Evolutionary conservation across 2,113 vertebrate genomes (phyloP), one percentile per base, ranked within the genome.

Genomic region (Dipodomys ordii): DNA sequence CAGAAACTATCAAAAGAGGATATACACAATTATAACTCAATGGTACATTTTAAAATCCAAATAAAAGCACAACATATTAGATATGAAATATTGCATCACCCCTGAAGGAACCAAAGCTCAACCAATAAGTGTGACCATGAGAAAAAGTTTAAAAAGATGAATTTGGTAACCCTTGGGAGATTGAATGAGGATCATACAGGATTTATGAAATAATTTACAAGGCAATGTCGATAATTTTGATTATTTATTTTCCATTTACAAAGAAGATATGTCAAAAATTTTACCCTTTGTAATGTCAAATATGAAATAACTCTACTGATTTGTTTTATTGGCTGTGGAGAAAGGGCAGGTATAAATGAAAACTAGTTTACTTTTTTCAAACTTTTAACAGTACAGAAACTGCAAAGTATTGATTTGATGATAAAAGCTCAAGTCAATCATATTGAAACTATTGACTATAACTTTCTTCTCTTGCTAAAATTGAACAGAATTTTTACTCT

Each of bases 111-210:
- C 87, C 90, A 86, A 94, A 97, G 96, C 95, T 81, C 80, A 93
- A 83, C 96, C 97, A 93, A 57, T 95, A 95, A 96, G 35, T 78
- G 82, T 27, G 35, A 23, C 12, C 69, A 96, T 94, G 96, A 89
- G 89, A 95, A 96, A 95, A 97, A 95, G 4, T 95, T 1, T 49
- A 18, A 57, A 18, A 57, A 3, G 69, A 92, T 92, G 85, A 84
- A 97, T 95, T 97, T 90, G 39, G 78, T 49, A 30, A 94, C 95
- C 16, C 0, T 39, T 83, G 77, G 71, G 96, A 96, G 49, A 90
- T 53, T 83, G 62, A 13, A 88, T 94, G 69, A 64, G 35, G 60
- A 91, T 91, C 88, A 77, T 60, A 76, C 1, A 12, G 7, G 88
- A 87, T 84, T 60, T 81, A 88, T 85, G 81, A 81, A 83, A 92